Evolutionary conservation across 2,888 invertebrate genomes (phyloP).

Genomic region (Coremacera marginata): DNA sequence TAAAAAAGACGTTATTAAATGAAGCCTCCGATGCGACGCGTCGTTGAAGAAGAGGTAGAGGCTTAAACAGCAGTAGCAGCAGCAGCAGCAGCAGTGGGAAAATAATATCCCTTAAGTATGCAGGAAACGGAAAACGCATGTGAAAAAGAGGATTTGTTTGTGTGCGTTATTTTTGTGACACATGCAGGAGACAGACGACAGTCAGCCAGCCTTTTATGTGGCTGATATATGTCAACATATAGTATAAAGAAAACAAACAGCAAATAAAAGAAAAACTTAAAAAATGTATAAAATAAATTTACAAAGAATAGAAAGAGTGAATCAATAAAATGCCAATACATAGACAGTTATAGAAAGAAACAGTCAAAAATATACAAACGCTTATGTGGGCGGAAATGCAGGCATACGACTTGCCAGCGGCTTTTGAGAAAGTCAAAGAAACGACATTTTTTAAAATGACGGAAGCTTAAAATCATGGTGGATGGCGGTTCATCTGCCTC

Average conservation of each 20-base stretch:
- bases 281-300: background rate
- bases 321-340: background rate
- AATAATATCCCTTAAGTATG: constrained; percentile 4
- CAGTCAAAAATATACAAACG: no score
- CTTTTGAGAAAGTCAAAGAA: no score
- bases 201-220: no score
- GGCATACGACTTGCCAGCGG: no score
- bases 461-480: no score
- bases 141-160: constrained; percentile 8
- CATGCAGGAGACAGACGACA: no score
- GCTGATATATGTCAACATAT: no score
- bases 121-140: background rate
- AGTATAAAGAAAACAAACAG: background rate
- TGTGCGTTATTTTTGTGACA: background rate
- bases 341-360: background rate
- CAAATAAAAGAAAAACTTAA: background rate
- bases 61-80: background rate
- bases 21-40: background rate
- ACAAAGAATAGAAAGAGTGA: background rate
- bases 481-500: no score
- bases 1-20: constrained; percentile 13
- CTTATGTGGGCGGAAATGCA: no score
- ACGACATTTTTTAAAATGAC: no score
- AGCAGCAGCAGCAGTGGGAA: background rate
- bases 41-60: background rate